phyloP scores from a whole-genome alignment of 1,140 invertebrate genomes.

The Helicoverpa zea region DNA sequence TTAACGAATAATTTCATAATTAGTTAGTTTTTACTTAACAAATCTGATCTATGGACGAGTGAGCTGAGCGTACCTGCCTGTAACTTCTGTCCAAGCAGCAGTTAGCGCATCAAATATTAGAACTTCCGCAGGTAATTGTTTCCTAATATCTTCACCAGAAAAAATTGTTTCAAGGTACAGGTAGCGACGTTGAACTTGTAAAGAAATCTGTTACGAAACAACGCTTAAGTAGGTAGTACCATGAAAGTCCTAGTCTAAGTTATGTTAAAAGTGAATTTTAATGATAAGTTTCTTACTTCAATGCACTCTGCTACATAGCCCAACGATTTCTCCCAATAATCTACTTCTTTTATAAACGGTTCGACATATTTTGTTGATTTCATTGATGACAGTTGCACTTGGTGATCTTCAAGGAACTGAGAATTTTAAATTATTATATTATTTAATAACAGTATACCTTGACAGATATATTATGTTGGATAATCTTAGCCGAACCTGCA shows the following conservation, averaged over 20 bases:
- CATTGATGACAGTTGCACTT: conserved; percentile 92
- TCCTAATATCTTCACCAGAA: conserved; percentile 93
- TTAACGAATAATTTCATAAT: conserved; percentile 48
- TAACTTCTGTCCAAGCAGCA: conserved; percentile 91
- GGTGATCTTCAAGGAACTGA: conserved; percentile 90
- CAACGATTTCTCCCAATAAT: conserved; percentile 94
- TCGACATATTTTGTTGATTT: conserved; percentile 95
- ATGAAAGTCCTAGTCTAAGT: neutral
- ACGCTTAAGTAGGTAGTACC: neutral
- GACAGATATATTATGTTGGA: too few relatives aligned
- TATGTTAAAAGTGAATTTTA: conserved; percentile 12
- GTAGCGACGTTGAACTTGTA: conserved; percentile 93
- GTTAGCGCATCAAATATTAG: conserved; percentile 92
- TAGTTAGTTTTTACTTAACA: too few relatives aligned
- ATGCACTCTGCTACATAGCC: conserved; percentile 93
- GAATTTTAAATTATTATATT: conserved; percentile 27
- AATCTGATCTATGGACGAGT: too few relatives aligned
- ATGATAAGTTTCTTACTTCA: conserved; percentile 83
- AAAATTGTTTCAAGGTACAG: conserved; percentile 96
- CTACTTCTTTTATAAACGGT: conserved; percentile 92
- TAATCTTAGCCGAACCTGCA: conserved; percentile 85
- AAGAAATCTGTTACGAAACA: conserved; percentile 82
- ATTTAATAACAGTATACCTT: too few relatives aligned
- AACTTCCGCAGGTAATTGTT: conserved; percentile 93
- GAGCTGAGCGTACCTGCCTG: conserved; percentile 83